phyloP scores from a whole-genome alignment of 2,797 vertebrate species.

The Rhodeus uyekii region DNA sequence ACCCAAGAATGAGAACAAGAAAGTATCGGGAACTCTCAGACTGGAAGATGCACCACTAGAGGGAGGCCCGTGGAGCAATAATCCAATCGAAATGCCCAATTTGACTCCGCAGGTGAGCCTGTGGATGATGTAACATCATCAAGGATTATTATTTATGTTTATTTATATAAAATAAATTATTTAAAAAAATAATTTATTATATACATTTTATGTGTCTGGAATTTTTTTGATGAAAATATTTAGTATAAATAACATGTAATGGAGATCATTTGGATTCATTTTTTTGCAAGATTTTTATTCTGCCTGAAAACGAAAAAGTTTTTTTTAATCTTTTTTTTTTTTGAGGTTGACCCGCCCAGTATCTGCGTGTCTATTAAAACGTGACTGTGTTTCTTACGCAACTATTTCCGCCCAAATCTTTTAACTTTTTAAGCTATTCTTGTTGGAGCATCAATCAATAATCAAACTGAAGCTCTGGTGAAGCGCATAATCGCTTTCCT shows the following conservation, averaged over 20 bases:
- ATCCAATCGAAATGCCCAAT: too few relatives aligned
- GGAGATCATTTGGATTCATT: neutral
- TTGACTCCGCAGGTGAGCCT: too few relatives aligned
- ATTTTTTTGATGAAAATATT: neutral
- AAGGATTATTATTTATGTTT: accelerated
- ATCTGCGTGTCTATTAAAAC: neutral
- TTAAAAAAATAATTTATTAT: neutral
- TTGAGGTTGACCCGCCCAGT: too few relatives aligned
- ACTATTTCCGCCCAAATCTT: neutral
- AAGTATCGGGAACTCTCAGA: too few relatives aligned
- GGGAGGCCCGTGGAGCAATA: too few relatives aligned
- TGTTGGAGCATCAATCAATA: neutral
- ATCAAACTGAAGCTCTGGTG: neutral
- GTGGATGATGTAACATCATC: too few relatives aligned
- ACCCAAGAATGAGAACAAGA: too few relatives aligned
- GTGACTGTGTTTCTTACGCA: neutral
- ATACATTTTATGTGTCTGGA: neutral
- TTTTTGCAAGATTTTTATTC: neutral
- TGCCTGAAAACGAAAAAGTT: neutral
- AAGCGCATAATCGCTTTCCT: neutral
- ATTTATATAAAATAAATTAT: neutral
- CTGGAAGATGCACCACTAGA: too few relatives aligned
- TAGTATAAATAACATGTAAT: neutral
- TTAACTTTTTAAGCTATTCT: neutral
- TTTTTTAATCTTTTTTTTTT: too few relatives aligned